These are phyloP conservation scores for Chromis chromis DNA, from an alignment of 2,797 vertebrate species.

Conservation along the genomic window DNA sequence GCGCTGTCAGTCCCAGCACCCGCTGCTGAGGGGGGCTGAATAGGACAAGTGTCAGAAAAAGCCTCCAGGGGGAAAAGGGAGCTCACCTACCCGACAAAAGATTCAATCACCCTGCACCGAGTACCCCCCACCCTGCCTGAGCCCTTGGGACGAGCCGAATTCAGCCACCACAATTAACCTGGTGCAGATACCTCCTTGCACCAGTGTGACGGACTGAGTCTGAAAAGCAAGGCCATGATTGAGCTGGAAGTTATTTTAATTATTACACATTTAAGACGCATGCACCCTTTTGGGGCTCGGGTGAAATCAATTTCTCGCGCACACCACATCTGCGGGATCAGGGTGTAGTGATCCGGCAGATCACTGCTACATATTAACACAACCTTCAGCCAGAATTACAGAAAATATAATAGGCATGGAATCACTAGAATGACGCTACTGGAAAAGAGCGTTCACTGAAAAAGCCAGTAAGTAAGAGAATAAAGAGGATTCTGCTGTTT, in stretches of 20 bases:
- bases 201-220: conserved; percentile 38
- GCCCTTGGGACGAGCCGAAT: conserved; percentile 73
- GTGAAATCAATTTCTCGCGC: conserved; percentile 81
- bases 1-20: conserved; percentile 90
- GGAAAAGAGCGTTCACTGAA: conserved; percentile 37
- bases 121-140: conserved; percentile 38
- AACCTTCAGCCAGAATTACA: conserved; percentile 47
- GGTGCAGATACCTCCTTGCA: conserved; percentile 88
- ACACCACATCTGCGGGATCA: conserved; percentile 42
- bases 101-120: conserved; percentile 88
- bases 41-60: conserved; percentile 89
- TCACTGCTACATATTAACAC: conserved; percentile 59
- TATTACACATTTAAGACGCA: conserved; percentile 73
- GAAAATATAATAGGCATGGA: conserved; percentile 54
- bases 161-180: conserved; percentile 90
- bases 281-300: conserved; percentile 59
- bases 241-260: conserved; percentile 84
- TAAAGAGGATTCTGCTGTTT: conserved; percentile 8
- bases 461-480: conserved; percentile 22
- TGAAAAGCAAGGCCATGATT: conserved; percentile 68
- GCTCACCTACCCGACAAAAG: conserved; percentile 92
- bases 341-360: conserved; percentile 44
- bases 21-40: conserved; percentile 85
- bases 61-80: conserved; percentile 85
- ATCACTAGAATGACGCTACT: conserved; percentile 43